phyloP scores from a whole-genome alignment of 37 sponge, comb jelly and placozoan genomes.

The Hormiphora californensis region DNA sequence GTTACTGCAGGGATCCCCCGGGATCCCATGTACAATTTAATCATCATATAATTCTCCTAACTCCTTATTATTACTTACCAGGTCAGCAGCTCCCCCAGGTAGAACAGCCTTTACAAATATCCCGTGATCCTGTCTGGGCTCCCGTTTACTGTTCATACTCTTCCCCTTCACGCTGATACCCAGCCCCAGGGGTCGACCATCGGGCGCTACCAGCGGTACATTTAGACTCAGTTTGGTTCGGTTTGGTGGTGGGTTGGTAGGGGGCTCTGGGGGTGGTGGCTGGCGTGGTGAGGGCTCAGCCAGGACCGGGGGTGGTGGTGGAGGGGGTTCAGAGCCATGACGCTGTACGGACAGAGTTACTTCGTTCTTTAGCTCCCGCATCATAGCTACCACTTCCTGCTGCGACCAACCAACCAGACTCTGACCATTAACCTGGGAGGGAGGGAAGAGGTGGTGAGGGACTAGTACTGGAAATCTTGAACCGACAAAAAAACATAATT shows the following conservation, averaged over 20 bases:
- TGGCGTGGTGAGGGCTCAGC: neutral
- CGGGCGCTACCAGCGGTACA: constrained; percentile 22
- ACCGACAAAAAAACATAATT: neutral
- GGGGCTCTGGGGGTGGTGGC: neutral
- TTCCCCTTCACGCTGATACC: constrained; percentile 53
- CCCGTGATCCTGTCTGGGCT: constrained; percentile 22
- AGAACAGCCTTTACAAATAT: constrained; percentile 18
- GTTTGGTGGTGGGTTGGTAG: neutral
- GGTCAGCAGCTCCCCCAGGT: constrained; percentile 37
- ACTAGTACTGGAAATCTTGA: neutral
- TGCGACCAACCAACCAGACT: constrained; percentile 42
- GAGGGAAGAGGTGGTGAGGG: neutral
- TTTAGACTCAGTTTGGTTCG: neutral
- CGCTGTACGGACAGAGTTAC: constrained; percentile 1
- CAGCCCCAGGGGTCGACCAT: constrained; percentile 32
- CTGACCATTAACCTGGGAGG: constrained; percentile 38
- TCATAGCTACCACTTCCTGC: constrained; percentile 49
- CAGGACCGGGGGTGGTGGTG: neutral
- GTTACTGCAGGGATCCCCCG: no score
- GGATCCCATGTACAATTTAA: no score
- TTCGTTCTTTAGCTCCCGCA: neutral
- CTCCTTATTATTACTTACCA: constrained; percentile 12
- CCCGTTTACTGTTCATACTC: constrained; percentile 22
- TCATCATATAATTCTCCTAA: no score
- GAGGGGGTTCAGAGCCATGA: neutral